Base-by-base conservation (phyloP, 2,113 vertebrate genomes). In the Nicator chloris region DNA sequence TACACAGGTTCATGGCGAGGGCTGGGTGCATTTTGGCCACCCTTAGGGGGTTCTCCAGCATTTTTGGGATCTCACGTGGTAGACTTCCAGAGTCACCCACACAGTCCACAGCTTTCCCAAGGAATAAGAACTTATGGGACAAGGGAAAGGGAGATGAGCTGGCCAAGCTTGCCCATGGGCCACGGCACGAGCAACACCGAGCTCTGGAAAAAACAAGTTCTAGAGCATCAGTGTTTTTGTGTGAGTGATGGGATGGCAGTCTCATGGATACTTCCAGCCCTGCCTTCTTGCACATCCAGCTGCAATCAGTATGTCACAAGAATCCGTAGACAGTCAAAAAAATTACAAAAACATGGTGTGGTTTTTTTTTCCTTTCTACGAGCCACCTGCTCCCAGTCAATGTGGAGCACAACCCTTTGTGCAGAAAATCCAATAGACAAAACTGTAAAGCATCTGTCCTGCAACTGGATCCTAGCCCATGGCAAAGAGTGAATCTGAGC, bases 361-460 rank as follows among this genome's bases (percentile, higher is more conserved):
- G 7, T 6, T 30, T 7, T 47, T 78, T 64, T 79, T n/a, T 11
- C 7, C 51, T 56, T 88, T 90, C 92, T 86, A 73, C 1, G 5
- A 93, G 60, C 79, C 94, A 96, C 94, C 90, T 95, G 92, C 82
- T 94, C 88, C 82, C 79, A 90, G 85, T 93, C 94, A 93, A 51
- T 51, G 71, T 2, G 6, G 60, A 92, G 47, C 44, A 45, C 79
- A 94, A 60, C 20, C 26, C 75, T 94, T 95, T 88, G 79, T 93
- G 79, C 57, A 93, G 71, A 64, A 91, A 95, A 94, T 80, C 76
- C 88, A 84, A 71, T 90, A 93, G 93, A 94, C 92, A 95, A 86
- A 95, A 95, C 69, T 51, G 31, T 61, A 86, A 96, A 96, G 71
- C 92, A 86, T 96, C 87, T 95, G 93, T 90, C 95, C 88, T 86